These are phyloP conservation scores for Sprattus sprattus DNA, from an alignment of 2,113 vertebrate species.

Conservation along the genomic window DNA sequence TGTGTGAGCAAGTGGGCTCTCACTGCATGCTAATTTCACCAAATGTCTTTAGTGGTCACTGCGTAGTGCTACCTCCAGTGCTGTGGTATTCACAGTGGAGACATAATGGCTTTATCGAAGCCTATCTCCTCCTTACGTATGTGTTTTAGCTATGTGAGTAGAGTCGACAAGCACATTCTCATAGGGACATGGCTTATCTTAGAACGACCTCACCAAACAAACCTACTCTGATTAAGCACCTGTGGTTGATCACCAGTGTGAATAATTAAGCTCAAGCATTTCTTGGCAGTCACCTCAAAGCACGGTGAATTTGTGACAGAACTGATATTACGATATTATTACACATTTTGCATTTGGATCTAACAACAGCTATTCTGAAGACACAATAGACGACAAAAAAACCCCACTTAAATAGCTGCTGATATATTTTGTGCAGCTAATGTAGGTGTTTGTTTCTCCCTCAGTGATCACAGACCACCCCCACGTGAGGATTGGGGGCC, in stretches of 20 bases:
- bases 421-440: background rate
- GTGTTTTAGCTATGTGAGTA: background rate
- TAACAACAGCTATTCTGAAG: background rate
- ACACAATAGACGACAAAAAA: background rate
- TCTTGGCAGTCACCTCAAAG: background rate
- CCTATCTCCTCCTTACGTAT: background rate
- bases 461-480: background rate
- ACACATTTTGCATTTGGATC: background rate
- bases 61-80: background rate
- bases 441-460: background rate
- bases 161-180: background rate
- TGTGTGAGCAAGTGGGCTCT: background rate
- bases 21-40: constrained; percentile 23
- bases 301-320: background rate
- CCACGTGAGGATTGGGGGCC: background rate
- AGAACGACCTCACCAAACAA: background rate
- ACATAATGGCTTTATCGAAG: background rate
- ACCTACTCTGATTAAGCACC: background rate
- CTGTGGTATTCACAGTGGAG: background rate
- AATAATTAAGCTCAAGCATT: background rate
- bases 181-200: background rate
- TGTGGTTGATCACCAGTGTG: background rate
- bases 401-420: background rate
- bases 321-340: background rate
- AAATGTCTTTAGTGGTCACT: background rate